Percentiles rank a stretch among this genome's conserved stretches.
Evolutionary conservation across 2,888 invertebrate species (phyloP).

Genomic region (Peribatodes rhomboidaria): DNA sequence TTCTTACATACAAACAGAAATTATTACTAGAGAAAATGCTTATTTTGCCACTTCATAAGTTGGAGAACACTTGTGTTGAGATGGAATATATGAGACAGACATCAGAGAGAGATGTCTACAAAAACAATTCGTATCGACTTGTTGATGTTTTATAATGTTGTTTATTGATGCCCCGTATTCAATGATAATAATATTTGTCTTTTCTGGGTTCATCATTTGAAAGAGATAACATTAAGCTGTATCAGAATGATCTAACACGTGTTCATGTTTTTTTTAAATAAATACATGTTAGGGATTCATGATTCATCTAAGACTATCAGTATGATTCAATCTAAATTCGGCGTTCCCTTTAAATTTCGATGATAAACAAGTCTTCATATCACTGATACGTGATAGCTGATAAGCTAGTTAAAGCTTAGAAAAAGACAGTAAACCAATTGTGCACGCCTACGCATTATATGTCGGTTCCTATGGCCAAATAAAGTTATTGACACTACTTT

Average conservation of each 20-base stretch:
- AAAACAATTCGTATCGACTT: slow-evolving; percentile 17
- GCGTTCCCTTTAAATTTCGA: slow-evolving; percentile 31
- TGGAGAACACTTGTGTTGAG: slow-evolving; percentile 24
- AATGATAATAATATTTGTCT: background rate
- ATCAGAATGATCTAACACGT: slow-evolving; percentile 1
- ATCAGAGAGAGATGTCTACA: slow-evolving; percentile 12
- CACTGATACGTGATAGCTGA: slow-evolving; percentile 34
- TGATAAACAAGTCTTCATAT: slow-evolving; percentile 40
- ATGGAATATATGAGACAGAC: slow-evolving; percentile 10
- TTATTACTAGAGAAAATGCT: too few species aligned
- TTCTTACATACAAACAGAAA: too few species aligned
- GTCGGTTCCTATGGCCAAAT: slow-evolving; percentile 1
- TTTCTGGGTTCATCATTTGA: background rate
- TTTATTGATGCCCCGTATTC: background rate
- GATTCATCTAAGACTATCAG: slow-evolving; percentile 28
- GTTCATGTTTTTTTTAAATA: slow-evolving; percentile 13
- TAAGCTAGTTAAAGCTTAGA: slow-evolving; percentile 18
- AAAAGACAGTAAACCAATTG: slow-evolving; percentile 19
- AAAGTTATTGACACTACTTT: slow-evolving; percentile 11
- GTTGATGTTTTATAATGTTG: background rate
- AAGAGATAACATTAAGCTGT: background rate
- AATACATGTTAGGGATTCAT: slow-evolving; percentile 13
- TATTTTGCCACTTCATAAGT: slow-evolving; percentile 19
- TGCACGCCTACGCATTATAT: slow-evolving; percentile 12
- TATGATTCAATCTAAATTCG: slow-evolving; percentile 29